phyloP scores from a whole-genome alignment of 2,797 vertebrate species.

The Microhierax caerulescens region DNA sequence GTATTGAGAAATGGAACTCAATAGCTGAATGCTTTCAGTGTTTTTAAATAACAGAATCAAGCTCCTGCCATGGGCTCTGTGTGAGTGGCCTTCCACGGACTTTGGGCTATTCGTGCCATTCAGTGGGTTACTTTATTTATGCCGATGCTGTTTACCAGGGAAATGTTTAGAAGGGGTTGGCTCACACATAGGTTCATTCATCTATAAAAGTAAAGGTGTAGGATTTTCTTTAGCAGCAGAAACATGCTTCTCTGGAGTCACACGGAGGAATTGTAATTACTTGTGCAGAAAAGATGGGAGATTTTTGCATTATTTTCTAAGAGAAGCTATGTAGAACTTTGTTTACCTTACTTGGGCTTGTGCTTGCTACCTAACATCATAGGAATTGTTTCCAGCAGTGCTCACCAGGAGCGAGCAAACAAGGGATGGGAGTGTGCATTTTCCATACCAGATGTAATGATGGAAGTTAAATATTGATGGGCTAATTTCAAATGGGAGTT shows the following conservation, averaged over 20 bases:
- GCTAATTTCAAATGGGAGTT: conserved; percentile 15
- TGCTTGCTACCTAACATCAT: not conserved
- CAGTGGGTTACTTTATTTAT: not conserved
- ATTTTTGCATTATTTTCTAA: not conserved
- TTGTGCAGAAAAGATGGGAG: not conserved
- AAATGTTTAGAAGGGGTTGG: not conserved
- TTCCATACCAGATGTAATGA: not conserved
- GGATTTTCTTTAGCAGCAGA: not conserved
- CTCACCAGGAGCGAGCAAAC: not conserved
- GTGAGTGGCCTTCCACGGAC: not conserved
- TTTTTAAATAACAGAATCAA: not conserved
- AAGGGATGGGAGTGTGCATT: not conserved
- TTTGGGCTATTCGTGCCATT: not conserved
- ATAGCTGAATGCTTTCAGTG: not conserved
- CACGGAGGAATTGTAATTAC: not conserved
- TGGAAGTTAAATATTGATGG: conserved; percentile 54
- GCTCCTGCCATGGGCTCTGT: not conserved
- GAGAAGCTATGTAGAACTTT: not conserved
- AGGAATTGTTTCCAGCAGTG: not conserved
- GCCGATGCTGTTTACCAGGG: not conserved
- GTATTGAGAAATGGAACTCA: not conserved
- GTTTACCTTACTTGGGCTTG: not conserved
- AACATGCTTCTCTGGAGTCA: not conserved
- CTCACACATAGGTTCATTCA: not conserved
- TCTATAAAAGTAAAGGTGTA: not conserved